Evolutionary conservation across 2,888 invertebrate genomes (phyloP), one percentile per base, ranked within the genome.

Genomic region (Diadegma fenestrale): DNA sequence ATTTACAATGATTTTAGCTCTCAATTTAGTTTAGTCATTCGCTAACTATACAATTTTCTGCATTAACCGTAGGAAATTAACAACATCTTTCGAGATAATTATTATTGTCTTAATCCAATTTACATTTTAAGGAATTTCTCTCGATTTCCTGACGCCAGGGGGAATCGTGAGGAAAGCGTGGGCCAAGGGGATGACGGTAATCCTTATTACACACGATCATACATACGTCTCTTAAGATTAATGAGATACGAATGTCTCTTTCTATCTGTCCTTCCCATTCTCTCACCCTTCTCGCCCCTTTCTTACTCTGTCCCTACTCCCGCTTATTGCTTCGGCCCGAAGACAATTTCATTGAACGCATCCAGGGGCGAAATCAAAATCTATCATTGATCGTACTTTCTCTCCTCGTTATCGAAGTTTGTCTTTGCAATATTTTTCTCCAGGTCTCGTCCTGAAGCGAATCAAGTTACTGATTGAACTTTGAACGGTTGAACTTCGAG

Each of bases 161-260:
- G 37, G 37, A 37, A 14, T 30, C n/a, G 51, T 3, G 54, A 6
- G 14, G 51, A 10, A 37, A 12, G n/a, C 33, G 33, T n/a, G 41
- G 43, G 22, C 8, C 37, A 10, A 48, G 30, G 43, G 41, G 45
- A 17, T 17, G 22, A 14, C 10, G 68, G 77, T 80, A 80, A 84
- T 77, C 72, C 80, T 41, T 12, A 61, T 71, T 77, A 77, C 77
- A 73, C 51, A 37, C 45, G 79, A 45, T 61, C n/a, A 30, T 43
- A 69, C 14, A n/a, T 78, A 45, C 51, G 63, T 81, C 77, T 51
- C 77, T 77, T 73, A 69, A 81, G 81, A 84, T 84, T 84, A 81
- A 85, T 82, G 81, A 80, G 58, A 66, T 73, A 37, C 61, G 77
- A 80, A 80, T 73, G 51, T 77, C 19, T 61, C 43, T 30, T 41